Base-by-base conservation (phyloP, 2,113 vertebrate species). In the Dinomys branickii region DNA sequence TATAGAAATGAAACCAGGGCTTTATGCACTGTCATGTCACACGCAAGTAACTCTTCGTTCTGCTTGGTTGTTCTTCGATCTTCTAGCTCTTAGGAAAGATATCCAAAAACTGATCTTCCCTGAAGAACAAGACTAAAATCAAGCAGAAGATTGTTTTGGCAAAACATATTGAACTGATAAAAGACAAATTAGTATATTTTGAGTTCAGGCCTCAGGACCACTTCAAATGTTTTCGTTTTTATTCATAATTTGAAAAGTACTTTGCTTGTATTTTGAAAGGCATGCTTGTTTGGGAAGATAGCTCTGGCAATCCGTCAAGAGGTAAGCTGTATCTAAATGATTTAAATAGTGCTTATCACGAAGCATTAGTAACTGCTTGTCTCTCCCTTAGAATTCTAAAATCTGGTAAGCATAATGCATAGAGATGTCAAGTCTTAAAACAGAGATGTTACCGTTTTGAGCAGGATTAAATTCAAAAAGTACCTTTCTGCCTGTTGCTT, bases 151-250 rank as follows among this genome's bases (percentile, higher is more conserved):
- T 93, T 93, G 78, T 84, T 97, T 95, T 95, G 93, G 94, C 94
- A 94, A 97, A 97, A 93, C 61, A 96, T 89, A 63, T 52, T 86
- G 54, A 91, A 86, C 65, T 94, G 94, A 97, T 96, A 94, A 92
- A 96, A 96, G 94, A 89, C 78, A 96, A 91, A 97, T 97, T 97
- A 96, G 75, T 85, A 47, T 88, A 90, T 87, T 82, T 50, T 71
- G 73, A 96, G 56, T 90, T 87, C 84, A 91, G 52, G 56, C 69
- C 63, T 94, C 44, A 58, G 87, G 84, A 94, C 24, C 81, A 78
- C 81, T 93, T 96, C 80, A 95, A 96, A 78, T 96, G 80, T 89
- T 97, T 95, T 97, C 47, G 56, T 91, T 97, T 96, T 93, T 91
- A 91, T 94, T 95, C 52, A 85, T 88, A 93, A 97, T 92, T 97